phyloP scores from a whole-genome alignment of 1,140 invertebrate species.

The Lepidurus couesii region DNA sequence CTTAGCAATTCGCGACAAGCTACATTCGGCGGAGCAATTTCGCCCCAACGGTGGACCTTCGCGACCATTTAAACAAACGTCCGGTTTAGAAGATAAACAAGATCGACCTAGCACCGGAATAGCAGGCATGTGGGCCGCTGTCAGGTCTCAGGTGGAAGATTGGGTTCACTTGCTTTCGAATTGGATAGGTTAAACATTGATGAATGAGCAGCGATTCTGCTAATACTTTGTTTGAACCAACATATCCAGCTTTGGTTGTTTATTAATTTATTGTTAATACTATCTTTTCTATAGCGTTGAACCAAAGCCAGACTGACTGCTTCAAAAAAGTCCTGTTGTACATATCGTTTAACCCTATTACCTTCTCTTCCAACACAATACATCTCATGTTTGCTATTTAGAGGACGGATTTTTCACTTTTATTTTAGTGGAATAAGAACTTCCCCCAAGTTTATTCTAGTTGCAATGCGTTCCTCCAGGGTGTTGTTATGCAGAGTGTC shows the following conservation, averaged over 20 bases:
- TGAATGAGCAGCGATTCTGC: neutral
- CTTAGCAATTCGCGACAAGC: neutral
- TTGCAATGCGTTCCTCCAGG: neutral
- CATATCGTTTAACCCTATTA: too few species aligned
- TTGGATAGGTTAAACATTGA: neutral
- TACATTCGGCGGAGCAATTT: neutral
- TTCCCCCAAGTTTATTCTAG: neutral
- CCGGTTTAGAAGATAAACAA: neutral
- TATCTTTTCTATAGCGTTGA: too few species aligned
- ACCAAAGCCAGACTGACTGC: too few species aligned
- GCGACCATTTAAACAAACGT: neutral
- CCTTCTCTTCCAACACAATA: too few species aligned
- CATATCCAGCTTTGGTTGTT: too few species aligned
- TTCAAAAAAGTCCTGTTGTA: too few species aligned
- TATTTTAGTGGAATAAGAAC: too few species aligned
- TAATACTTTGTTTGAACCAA: neutral
- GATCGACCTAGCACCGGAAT: neutral
- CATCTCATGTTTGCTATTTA: too few species aligned
- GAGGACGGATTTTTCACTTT: too few species aligned
- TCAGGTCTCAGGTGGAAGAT: conserved; percentile 13
- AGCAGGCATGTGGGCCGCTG: neutral
- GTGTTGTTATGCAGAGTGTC: conserved; percentile 13
- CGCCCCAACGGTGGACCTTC: neutral
- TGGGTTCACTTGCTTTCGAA: neutral
- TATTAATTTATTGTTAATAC: too few species aligned